Conservation (phyloP, 2,113 vertebrate species). For the Cavia aperea region DNA sequence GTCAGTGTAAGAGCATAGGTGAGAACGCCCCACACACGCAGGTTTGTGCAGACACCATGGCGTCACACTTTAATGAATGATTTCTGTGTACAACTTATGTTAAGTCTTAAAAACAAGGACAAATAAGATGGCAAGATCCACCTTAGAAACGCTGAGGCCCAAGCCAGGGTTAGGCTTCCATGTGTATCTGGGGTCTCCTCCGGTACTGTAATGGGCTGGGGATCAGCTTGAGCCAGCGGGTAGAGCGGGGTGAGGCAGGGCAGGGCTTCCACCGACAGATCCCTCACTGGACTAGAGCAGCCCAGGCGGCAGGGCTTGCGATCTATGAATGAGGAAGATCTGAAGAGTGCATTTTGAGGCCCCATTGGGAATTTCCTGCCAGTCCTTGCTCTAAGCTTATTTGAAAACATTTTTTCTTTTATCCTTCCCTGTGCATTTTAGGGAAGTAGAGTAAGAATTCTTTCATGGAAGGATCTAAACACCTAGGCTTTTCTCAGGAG, state of each 20-base stretch:
- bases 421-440: slow-evolving; percentile 53
- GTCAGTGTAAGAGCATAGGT: slow-evolving; percentile 76
- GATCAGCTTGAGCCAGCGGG: not conserved
- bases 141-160: slow-evolving; percentile 10
- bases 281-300: slow-evolving; percentile 1
- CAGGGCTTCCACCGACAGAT: not conserved
- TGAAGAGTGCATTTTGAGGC: slow-evolving; percentile 46
- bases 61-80: slow-evolving; percentile 79
- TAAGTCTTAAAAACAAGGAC: slow-evolving; percentile 84
- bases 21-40: slow-evolving; percentile 83
- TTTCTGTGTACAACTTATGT: slow-evolving; percentile 84
- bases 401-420: slow-evolving; percentile 60
- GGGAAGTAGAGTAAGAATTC: slow-evolving; percentile 72
- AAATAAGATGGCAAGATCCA: not conserved
- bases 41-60: slow-evolving; percentile 81
- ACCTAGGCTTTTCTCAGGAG: slow-evolving; percentile 71
- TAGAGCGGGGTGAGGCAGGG: not conserved
- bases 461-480: slow-evolving; percentile 69
- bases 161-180: not conserved
- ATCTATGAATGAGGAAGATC: slow-evolving; percentile 62
- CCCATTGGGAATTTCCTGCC: slow-evolving; percentile 50
- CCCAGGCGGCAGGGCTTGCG: slow-evolving; percentile 7
- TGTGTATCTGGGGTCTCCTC: not conserved
- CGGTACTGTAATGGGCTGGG: not conserved
- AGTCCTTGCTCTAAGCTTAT: slow-evolving; percentile 22